Conservation (phyloP, 2,113 vertebrate species). For the Guaruba guarouba region DNA sequence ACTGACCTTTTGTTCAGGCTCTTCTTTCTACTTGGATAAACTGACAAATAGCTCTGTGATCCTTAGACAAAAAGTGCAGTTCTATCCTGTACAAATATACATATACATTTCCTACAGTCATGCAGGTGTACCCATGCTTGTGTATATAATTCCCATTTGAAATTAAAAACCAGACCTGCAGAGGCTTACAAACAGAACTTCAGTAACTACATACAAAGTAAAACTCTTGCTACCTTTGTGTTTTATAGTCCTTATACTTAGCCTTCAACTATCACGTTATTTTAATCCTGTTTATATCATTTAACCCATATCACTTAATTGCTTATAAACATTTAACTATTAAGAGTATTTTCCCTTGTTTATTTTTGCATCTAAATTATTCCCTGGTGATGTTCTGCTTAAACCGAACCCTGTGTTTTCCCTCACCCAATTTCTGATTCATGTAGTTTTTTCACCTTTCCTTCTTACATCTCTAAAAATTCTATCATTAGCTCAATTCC, state of each 20-base stretch:
- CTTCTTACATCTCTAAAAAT: not conserved
- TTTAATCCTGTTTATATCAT: not conserved
- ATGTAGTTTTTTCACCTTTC: not conserved
- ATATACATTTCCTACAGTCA: not conserved
- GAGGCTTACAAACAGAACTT: not conserved
- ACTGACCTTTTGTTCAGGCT: slow-evolving; percentile 21
- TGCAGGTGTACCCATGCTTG: not conserved
- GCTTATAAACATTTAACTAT: not conserved
- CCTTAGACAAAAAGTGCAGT: not conserved
- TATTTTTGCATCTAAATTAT: not conserved
- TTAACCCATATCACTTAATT: not conserved
- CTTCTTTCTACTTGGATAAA: not conserved
- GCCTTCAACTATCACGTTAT: not conserved
- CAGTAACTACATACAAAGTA: not conserved
- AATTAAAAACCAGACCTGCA: not conserved
- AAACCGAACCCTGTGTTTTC: not conserved
- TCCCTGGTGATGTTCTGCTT: not conserved
- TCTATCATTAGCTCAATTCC: not conserved
- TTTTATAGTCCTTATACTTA: not conserved
- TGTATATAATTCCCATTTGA: not conserved
- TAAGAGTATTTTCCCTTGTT: not conserved
- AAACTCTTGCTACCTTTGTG: not conserved
- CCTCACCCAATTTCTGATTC: not conserved
- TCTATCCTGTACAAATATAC: not conserved
- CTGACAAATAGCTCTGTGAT: not conserved